Percentiles rank a stretch among this genome's conserved stretches.
phyloP scores from a whole-genome alignment of 1,140 invertebrate species.

The Galendromus occidentalis region DNA sequence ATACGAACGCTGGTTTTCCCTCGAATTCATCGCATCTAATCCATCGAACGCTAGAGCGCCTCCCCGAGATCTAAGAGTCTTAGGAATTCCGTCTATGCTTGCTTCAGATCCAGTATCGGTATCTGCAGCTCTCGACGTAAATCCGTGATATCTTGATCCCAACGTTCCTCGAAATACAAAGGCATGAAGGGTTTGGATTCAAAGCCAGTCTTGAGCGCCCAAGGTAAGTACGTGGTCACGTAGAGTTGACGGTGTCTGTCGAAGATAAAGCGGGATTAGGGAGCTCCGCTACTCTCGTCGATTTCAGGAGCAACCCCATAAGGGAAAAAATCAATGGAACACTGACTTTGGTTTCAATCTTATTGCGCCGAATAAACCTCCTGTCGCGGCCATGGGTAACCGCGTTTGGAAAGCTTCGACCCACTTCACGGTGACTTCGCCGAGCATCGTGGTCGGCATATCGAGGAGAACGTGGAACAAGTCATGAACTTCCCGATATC shows the following conservation, averaged over 20 bases:
- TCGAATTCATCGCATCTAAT: too few relatives aligned
- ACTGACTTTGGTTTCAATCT: slow-evolving; percentile 54
- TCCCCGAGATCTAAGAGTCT: too few relatives aligned
- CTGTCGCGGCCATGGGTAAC: slow-evolving; percentile 71
- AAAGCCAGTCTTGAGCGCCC: slow-evolving; percentile 61
- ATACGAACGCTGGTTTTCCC: too few relatives aligned
- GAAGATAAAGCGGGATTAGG: slow-evolving; percentile 11
- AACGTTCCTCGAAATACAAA: slow-evolving; percentile 79
- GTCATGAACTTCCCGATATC: slow-evolving; percentile 91
- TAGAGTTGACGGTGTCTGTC: slow-evolving; percentile 58
- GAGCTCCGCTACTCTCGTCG: background rate
- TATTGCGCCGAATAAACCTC: slow-evolving; percentile 61
- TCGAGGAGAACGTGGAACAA: slow-evolving; percentile 68
- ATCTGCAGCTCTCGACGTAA: slow-evolving; percentile 39
- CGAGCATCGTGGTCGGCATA: slow-evolving; percentile 90
- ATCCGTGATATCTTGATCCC: slow-evolving; percentile 65
- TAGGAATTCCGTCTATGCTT: too few relatives aligned
- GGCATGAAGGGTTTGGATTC: slow-evolving; percentile 52
- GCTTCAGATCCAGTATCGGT: slow-evolving; percentile 2
- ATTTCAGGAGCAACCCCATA: background rate
- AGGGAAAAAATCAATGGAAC: background rate
- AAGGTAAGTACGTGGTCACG: slow-evolving; percentile 54
- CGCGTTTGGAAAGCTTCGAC: slow-evolving; percentile 77
- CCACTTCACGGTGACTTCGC: slow-evolving; percentile 72
- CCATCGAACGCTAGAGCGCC: too few relatives aligned